Evolutionary conservation across 2,888 invertebrate genomes (phyloP), one percentile per base, ranked within the genome.

Genomic region (Campopleginae sp.): DNA sequence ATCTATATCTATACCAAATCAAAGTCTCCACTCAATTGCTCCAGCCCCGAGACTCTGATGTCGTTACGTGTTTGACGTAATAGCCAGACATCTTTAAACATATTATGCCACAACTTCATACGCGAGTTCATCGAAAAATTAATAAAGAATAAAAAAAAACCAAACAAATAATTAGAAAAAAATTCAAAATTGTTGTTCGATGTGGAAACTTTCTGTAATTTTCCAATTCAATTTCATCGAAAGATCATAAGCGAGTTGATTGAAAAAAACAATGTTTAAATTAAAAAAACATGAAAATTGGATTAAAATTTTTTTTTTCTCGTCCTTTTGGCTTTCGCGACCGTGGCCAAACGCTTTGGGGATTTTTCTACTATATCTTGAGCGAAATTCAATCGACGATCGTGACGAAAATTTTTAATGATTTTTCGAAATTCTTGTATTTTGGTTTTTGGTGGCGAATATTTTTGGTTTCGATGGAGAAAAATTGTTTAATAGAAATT

Each of bases 51-150:
- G 72, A 80, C 77, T 75, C 81, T 66, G 63, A 84, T 65, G 46
- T 80, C 51, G 84, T 88, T 87, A 86, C 85, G 81, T 80, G 61
- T 63, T 84, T 84, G 84, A 88, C 82, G 85, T 86, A 88, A 88
- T 76, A 79, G 19, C 44, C 70, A 19, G 14, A 23, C 61, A 71
- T 72, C 12, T 63, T 75, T 54, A 38, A 33, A 48, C n/a, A 80
- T 75, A 19, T 72, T 42, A 65, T 44, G 61, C 12, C 42, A 54
- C 48, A 76, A 77, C 76, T 46, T 72, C 33, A 71, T 44, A 54
- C 6, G 8, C 12, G n/a, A 51, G 14, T 19, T 12, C n/a, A 44
- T n/a, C 7, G 19, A 61, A n/a, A 74, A 7, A 27, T 48, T 8
- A 61, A n/a, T 65, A 19, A 33, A 19, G 4, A 23, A 14, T 17